A percentile compares a stretch with the other conserved stretches of the same genome.
These are phyloP conservation scores for Archips crataeganus DNA, from an alignment of 2,888 invertebrate genomes.

Conservation along the genomic window DNA sequence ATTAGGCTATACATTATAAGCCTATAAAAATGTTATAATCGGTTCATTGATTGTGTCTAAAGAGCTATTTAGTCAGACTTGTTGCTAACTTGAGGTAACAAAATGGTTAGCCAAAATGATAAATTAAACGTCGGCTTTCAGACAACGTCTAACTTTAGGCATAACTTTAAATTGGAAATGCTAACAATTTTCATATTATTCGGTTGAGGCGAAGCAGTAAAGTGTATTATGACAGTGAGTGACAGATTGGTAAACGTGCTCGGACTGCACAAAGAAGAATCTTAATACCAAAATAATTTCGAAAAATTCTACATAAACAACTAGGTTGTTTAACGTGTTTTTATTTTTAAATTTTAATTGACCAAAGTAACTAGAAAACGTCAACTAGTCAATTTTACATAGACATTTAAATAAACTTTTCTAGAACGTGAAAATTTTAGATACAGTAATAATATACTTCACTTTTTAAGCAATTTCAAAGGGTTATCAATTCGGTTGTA, in stretches of 20 bases:
- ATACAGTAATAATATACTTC: too few relatives aligned
- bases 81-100: background rate
- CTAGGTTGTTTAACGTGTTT: background rate
- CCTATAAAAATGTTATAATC: background rate
- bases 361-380: background rate
- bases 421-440: background rate
- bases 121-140: slow-evolving; percentile 15
- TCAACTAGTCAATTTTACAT: background rate
- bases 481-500: too few relatives aligned
- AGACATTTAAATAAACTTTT: too few relatives aligned
- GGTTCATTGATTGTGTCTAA: background rate
- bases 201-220: slow-evolving; percentile 5
- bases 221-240: slow-evolving; percentile 15
- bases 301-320: background rate
- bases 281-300: background rate
- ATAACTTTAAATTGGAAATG: slow-evolving; percentile 21
- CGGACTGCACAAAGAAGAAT: background rate
- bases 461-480: too few relatives aligned
- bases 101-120: slow-evolving; percentile 7
- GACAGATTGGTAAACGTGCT: slow-evolving; percentile 10
- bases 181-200: slow-evolving; percentile 13
- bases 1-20: background rate
- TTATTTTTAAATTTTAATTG: background rate
- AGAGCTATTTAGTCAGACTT: background rate
- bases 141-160: slow-evolving; percentile 3